phyloP scores from a whole-genome alignment of 2,888 invertebrate species.

The Erebia palarica region DNA sequence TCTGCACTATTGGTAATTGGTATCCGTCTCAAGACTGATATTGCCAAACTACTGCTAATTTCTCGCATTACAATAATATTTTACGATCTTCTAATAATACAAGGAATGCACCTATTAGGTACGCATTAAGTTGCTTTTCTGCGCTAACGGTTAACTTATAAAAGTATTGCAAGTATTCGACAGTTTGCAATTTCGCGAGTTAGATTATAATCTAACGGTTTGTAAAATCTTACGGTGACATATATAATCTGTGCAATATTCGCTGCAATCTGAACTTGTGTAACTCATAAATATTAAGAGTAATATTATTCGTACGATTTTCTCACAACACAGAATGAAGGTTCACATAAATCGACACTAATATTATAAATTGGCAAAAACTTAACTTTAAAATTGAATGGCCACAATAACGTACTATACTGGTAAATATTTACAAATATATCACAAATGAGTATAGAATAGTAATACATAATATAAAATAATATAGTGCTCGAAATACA shows the following conservation, averaged over 20 bases:
- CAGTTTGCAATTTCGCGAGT: too few relatives aligned
- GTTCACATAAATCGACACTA: conserved; percentile 33
- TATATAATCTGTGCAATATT: background rate
- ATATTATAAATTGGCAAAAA: conserved; percentile 34
- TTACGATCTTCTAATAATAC: too few relatives aligned
- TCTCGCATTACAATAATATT: too few relatives aligned
- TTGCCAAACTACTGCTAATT: too few relatives aligned
- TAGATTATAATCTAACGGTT: too few relatives aligned
- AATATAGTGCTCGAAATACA: conserved; percentile 39
- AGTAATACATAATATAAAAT: conserved; percentile 47
- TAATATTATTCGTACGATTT: conserved; percentile 1
- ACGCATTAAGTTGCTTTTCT: too few relatives aligned
- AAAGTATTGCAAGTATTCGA: too few relatives aligned
- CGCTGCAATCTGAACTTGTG: background rate
- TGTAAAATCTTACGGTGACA: too few relatives aligned
- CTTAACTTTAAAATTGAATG: conserved; percentile 60
- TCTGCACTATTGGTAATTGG: too few relatives aligned
- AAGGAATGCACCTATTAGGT: too few relatives aligned
- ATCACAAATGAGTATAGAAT: conserved; percentile 71
- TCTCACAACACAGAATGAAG: conserved; percentile 39
- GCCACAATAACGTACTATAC: conserved; percentile 62
- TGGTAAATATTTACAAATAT: conserved; percentile 71
- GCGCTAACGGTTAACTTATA: too few relatives aligned
- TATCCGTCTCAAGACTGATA: too few relatives aligned
- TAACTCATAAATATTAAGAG: background rate